A percentile compares a stretch with the other conserved stretches of the same genome.
phyloP scores from a whole-genome alignment of 2,888 invertebrate genomes.

The Drepana falcataria region DNA sequence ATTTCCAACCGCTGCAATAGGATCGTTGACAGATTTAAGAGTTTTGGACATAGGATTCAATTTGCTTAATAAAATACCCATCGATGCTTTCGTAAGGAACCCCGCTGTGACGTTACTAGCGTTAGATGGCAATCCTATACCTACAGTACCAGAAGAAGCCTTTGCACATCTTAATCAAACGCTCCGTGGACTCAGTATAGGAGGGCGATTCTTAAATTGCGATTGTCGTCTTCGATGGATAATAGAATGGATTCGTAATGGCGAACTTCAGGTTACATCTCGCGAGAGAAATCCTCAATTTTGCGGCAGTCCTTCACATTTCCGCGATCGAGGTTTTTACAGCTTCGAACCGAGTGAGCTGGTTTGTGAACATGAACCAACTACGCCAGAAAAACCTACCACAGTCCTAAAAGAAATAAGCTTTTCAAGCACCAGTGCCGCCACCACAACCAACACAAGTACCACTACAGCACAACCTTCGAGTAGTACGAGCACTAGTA shows the following conservation, averaged over 20 bases:
- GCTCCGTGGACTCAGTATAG: constrained; percentile 90
- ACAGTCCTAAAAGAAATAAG: constrained; percentile 28
- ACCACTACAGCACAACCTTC: constrained; percentile 28
- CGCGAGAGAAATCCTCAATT: constrained; percentile 95
- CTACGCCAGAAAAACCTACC: constrained; percentile 37
- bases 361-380: constrained; percentile 74
- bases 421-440: constrained; percentile 41
- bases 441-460: constrained; percentile 35
- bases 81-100: constrained; percentile 88
- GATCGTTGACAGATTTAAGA: constrained; percentile 86
- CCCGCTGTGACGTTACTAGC: constrained; percentile 92
- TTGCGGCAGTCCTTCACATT: constrained; percentile 89
- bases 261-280: constrained; percentile 94
- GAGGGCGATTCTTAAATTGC: constrained; percentile 92
- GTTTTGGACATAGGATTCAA: constrained; percentile 96
- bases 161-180: constrained; percentile 89
- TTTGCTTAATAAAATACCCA: constrained; percentile 88
- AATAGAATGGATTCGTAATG: constrained; percentile 92
- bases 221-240: constrained; percentile 94
- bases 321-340: constrained; percentile 91
- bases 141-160: constrained; percentile 89
- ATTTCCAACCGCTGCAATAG: constrained; percentile 90
- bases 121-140: constrained; percentile 93
- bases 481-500: constrained; percentile 34
- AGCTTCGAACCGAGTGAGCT: constrained; percentile 89